These are phyloP conservation scores for Odontothrips loti DNA, from an alignment of 2,888 invertebrate species.

Conservation along the genomic window DNA sequence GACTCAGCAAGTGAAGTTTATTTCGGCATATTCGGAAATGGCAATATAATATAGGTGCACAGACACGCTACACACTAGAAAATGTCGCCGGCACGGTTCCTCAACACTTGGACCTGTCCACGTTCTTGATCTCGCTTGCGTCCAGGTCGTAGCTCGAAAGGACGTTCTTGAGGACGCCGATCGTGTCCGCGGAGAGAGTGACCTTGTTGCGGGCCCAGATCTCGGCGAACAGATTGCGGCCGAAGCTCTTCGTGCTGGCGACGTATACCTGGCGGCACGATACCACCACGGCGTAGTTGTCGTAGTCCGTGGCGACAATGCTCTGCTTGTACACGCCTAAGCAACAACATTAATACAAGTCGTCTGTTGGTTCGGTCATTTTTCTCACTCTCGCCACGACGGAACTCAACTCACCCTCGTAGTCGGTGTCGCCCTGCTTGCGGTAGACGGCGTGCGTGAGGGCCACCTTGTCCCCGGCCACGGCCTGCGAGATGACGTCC, in stretches of 20 bases:
- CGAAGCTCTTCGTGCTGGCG: constrained; percentile 34
- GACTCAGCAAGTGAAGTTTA: too few relatives aligned
- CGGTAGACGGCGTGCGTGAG: constrained; percentile 4
- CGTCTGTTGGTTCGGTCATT: too few relatives aligned
- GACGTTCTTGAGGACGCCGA: constrained; percentile 34
- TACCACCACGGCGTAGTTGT: constrained; percentile 35
- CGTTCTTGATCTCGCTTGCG: constrained; percentile 29
- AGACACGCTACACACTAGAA: too few relatives aligned
- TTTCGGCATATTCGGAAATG: too few relatives aligned
- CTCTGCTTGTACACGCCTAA: constrained; percentile 34
- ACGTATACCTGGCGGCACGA: constrained; percentile 35
- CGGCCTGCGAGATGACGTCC: constrained; percentile 8
- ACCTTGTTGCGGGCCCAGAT: constrained; percentile 33
- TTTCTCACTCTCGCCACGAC: too few relatives aligned
- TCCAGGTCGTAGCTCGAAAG: constrained; percentile 36
- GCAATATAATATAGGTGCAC: too few relatives aligned
- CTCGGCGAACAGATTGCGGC: constrained; percentile 32
- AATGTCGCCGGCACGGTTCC: too few relatives aligned
- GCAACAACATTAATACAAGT: not conserved
- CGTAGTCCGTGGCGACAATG: constrained; percentile 37
- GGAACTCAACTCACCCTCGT: constrained; percentile 18
- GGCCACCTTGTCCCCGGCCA: constrained; percentile 18
- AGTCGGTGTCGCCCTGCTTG: constrained; percentile 9
- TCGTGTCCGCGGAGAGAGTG: constrained; percentile 33
- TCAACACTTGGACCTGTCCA: constrained; percentile 35